These are phyloP conservation scores for Diphyllodes magnificus DNA, from an alignment of 2,113 vertebrate genomes.

Conservation along the genomic window DNA sequence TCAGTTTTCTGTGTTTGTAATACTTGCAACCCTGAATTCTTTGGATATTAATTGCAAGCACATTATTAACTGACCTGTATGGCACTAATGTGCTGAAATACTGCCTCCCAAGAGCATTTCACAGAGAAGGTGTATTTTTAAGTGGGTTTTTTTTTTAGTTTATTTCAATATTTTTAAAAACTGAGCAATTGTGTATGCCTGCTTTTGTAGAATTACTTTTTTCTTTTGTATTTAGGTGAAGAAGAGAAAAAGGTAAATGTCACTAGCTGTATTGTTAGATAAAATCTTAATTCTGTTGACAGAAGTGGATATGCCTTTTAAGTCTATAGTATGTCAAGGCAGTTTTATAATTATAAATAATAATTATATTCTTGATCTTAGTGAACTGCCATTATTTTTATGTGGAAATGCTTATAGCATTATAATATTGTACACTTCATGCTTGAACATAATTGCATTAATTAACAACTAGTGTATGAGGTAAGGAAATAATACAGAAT, in stretches of 20 bases:
- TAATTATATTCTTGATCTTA: neutral
- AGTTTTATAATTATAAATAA: neutral
- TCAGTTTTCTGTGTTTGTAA: neutral
- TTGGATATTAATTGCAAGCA: neutral
- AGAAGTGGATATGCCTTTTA: neutral
- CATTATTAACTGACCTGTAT: neutral
- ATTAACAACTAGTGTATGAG: neutral
- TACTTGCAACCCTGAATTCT: neutral
- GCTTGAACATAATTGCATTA: neutral
- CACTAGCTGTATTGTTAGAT: neutral
- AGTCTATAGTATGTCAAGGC: neutral
- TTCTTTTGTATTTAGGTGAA: neutral
- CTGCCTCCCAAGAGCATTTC: neutral
- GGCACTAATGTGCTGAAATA: neutral
- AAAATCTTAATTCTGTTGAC: neutral
- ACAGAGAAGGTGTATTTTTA: neutral
- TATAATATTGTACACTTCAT: neutral
- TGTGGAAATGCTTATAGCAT: neutral
- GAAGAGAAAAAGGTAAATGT: neutral
- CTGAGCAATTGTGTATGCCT: neutral
- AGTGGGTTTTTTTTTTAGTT: neutral
- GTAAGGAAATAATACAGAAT: neutral
- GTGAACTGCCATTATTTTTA: neutral
- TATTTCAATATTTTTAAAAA: neutral
- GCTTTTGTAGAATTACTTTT: neutral